A percentile compares a stretch with the other conserved stretches of the same genome.
These are phyloP conservation scores for Urocynchramus pylzowi DNA, from an alignment of 2,113 vertebrate genomes.

Conservation along the genomic window DNA sequence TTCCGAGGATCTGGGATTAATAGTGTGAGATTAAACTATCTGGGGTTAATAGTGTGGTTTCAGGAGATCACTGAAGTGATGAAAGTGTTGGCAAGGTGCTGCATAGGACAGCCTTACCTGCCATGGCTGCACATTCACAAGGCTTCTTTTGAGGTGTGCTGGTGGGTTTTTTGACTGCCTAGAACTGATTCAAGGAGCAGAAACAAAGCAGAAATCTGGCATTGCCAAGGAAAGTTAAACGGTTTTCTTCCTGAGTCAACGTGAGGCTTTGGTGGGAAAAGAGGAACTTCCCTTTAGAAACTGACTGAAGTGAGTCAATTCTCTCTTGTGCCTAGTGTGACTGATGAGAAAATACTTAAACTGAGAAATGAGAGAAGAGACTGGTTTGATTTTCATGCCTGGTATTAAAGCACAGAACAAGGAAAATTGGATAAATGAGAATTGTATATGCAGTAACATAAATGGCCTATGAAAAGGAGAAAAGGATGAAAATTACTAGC, in stretches of 20 bases:
- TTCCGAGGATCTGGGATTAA: not conserved
- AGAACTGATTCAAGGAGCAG: not conserved
- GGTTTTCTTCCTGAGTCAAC: not conserved
- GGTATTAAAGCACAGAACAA: not conserved
- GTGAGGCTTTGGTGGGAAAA: not conserved
- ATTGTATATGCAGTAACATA: not conserved
- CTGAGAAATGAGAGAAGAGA: not conserved
- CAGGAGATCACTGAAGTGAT: not conserved
- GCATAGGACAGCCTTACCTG: not conserved
- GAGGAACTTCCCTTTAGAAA: not conserved
- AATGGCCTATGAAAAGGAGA: not conserved
- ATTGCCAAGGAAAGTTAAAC: not conserved
- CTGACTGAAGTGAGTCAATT: not conserved
- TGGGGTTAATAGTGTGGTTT: not conserved
- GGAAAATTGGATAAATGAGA: not conserved
- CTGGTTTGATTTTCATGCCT: not conserved
- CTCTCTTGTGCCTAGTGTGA: not conserved
- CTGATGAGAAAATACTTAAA: not conserved
- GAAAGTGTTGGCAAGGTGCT: not conserved
- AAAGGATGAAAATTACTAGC: not conserved
- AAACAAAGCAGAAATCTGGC: not conserved
- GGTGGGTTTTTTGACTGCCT: not conserved
- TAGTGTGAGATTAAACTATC: not conserved
- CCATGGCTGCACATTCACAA: accelerated
- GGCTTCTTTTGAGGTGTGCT: not conserved